These are phyloP conservation scores for Parambassis ranga DNA, from an alignment of 2,797 vertebrate genomes.

Conservation along the genomic window DNA sequence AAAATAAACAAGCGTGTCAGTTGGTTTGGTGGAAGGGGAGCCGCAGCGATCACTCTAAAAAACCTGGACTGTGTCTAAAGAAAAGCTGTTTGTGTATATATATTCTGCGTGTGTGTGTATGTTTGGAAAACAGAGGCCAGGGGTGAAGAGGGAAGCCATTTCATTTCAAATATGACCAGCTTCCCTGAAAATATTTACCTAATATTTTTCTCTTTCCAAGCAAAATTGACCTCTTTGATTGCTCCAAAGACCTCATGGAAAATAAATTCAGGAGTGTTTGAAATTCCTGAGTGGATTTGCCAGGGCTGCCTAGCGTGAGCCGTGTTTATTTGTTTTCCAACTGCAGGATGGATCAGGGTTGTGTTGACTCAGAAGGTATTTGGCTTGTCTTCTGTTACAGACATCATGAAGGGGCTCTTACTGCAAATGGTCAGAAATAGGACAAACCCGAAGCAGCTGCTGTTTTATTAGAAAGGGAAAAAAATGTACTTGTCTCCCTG, in stretches of 20 bases:
- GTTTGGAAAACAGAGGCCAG: conserved; percentile 39
- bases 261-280: conserved; percentile 74
- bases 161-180: conserved; percentile 74
- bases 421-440: conserved; percentile 62
- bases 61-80: conserved; percentile 43
- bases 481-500: conserved; percentile 14
- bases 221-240: conserved; percentile 73
- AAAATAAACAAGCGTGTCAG: conserved; percentile 72
- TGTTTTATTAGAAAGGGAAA: conserved; percentile 35
- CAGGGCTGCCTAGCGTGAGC: conserved; percentile 58
- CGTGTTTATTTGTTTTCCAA: conserved; percentile 77
- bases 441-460: conserved; percentile 71
- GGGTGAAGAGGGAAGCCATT: conserved; percentile 52
- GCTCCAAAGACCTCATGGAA: conserved; percentile 77
- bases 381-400: conserved; percentile 71
- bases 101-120: conserved; percentile 33
- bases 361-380: conserved; percentile 75
- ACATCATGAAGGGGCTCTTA: conserved; percentile 62
- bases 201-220: conserved; percentile 74
- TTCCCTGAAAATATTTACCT: conserved; percentile 81
- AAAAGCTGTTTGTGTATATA: conserved; percentile 49
- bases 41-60: conserved; percentile 30
- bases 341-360: conserved; percentile 60
- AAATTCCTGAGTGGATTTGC: conserved; percentile 71
- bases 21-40: conserved; percentile 46